Evolutionary conservation across 2,113 vertebrate species (phyloP).

Genomic region (Calonectris borealis): DNA sequence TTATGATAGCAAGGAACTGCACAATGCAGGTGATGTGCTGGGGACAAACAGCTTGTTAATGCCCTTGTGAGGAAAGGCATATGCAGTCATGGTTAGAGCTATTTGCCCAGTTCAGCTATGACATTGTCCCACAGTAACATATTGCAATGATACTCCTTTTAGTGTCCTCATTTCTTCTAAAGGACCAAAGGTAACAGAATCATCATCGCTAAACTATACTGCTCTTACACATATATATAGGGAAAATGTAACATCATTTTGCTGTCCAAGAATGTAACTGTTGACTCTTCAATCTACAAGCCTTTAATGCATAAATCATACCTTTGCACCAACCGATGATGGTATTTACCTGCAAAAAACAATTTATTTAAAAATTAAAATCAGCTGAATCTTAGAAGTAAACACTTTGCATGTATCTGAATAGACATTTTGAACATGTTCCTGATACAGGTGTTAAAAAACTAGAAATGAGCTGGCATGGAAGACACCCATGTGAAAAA

Average conservation of each 20-base stretch:
- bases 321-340: background rate
- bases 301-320: background rate
- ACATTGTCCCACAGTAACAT: background rate
- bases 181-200: background rate
- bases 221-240: background rate
- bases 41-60: background rate
- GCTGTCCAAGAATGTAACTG: background rate
- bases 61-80: background rate
- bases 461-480: constrained; percentile 77
- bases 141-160: background rate
- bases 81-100: background rate
- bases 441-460: constrained; percentile 72
- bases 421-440: background rate
- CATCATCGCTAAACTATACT: background rate
- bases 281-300: background rate
- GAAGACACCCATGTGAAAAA: constrained; percentile 76
- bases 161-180: background rate
- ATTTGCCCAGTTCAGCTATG: background rate
- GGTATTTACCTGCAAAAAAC: background rate
- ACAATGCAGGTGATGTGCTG: background rate
- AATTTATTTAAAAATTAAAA: no score
- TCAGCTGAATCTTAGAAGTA: background rate
- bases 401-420: background rate
- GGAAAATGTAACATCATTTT: background rate
- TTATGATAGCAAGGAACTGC: background rate